Base-by-base conservation (phyloP, 1,140 invertebrate genomes). In the Drosophila pruinosa region DNA sequence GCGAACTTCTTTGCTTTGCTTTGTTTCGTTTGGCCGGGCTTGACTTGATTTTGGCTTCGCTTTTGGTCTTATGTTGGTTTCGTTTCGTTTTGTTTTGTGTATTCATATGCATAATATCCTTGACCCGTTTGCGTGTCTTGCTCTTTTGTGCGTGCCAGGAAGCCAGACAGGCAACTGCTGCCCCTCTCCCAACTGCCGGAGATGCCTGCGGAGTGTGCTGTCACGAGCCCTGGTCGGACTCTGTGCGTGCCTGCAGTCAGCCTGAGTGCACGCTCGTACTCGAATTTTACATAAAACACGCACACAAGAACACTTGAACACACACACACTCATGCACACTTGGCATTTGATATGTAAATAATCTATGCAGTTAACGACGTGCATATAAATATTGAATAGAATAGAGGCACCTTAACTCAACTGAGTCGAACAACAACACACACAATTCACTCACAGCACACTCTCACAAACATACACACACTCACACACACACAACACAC, bases 41-140 rank as follows among this genome's bases (percentile, higher is more conserved):
- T 48, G 57, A 48, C 57, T 59, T 31, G 56, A 3, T 56, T 41
- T 41, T 24, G 12, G 56, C 43, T 67, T 58, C 14, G 36, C 24
- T 6, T 26, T 43, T 28, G 38, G 43, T 26, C 22, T 17, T 52
- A 38, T 38, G 50, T 12, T 17, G 64, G 43, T 59, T 31, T 19
- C 39, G 47, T 43, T 45, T 1, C 10, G 28, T 56, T 38, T 26
- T 15, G 57, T 45, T 56, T 53, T 53, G 53, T 71, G 47, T 70
- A 80, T 74, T 69, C 72, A 85, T 85, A 67, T 83, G 76, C 75
- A 83, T 71, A 82, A 81, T 85, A 80, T 86, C 81, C 80, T 85
- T 85, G 80, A 85, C 80, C 80, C 38, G 75, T 78, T 78, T 82
- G 62, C 68, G 54, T 70, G 72, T 71, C 59, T 80, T 77, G 73